Conservation (phyloP, 2,888 invertebrate genomes). For the Cryptocheilus praepositus region DNA sequence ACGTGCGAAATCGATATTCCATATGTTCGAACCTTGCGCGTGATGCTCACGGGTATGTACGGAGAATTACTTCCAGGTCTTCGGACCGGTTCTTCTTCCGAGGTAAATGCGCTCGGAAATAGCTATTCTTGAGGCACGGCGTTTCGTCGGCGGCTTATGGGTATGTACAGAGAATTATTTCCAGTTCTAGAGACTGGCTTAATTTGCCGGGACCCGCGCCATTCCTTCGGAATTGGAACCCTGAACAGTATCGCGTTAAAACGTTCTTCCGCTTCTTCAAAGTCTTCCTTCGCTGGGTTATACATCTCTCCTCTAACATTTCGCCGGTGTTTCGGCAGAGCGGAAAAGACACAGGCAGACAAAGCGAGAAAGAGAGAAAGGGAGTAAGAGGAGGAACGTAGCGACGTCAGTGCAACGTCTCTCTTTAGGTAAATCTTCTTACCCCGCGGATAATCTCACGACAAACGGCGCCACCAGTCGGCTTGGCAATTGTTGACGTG, state of each 20-base stretch:
- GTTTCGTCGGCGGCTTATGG: conserved; percentile 1
- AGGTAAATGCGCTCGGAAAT: too few relatives aligned
- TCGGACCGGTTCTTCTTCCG: not conserved
- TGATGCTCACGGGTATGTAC: not conserved
- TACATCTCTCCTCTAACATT: not conserved
- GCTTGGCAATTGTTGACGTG: conserved; percentile 12
- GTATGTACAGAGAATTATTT: conserved; percentile 5
- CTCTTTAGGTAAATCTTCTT: conserved; percentile 25
- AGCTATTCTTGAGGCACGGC: too few relatives aligned
- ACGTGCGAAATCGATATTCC: too few relatives aligned
- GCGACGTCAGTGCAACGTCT: conserved; percentile 8
- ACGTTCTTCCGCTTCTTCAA: conserved; percentile 7
- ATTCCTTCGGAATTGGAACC: too few relatives aligned
- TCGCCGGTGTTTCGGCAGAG: not conserved
- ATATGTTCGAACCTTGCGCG: too few relatives aligned
- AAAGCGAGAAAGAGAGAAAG: not conserved
- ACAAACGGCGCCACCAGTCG: conserved; percentile 11
- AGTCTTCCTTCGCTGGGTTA: conserved; percentile 1
- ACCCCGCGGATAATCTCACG: conserved; percentile 10
- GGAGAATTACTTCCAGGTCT: not conserved
- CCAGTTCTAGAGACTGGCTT: not conserved
- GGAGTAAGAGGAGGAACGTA: conserved; percentile 5
- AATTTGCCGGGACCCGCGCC: too few relatives aligned
- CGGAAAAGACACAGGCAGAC: not conserved
- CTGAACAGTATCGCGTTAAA: not conserved